Base-by-base conservation (phyloP, 2,113 vertebrate species). In the Tachysurus fulvidraco region DNA sequence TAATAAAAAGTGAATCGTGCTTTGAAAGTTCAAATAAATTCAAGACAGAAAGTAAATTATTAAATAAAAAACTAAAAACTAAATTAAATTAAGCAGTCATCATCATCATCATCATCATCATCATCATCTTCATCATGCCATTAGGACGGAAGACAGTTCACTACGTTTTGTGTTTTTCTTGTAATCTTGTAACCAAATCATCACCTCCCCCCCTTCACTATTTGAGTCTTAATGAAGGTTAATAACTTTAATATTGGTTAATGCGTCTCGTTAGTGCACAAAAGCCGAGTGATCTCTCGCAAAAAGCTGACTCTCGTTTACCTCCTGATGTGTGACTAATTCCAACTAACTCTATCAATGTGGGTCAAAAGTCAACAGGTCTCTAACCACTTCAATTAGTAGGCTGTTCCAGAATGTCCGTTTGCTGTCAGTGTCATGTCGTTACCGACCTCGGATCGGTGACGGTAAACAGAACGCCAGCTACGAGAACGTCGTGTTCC, bases 401-500 rank as follows among this genome's bases (percentile, higher is more conserved):
- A 84, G 82, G 88, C 64, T 52, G 41, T 67, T 28, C 21, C 50
- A 41, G 12, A 67, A 30, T 79, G 52, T 69, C 62, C 25, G 13
- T 81, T 60, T 54, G 17, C 16, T 19, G 36, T 6, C 3, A 17
- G 16, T 41, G 84, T 78, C 52, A 46, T 41, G 36, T 60, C 46
- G 11, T 73, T 25, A 71, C 65, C 9, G 52, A 50, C 52, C 64
- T n/a, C 64, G 28, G 57, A 62, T n/a, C 13, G 0, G 21, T 28
- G 46, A 55, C 0, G 46, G 41, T 0, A 13, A n/a, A 74, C 41
- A 19, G 52, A 76, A 16, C 11, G 14, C 10, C 81, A 57, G 25
- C 5, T n/a, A 19, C 88, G 62, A 64, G 84, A 91, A 90, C 93
- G 91, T 91, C 92, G 91, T 92, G 91, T 94, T 95, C 95, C 94